Evolutionary conservation across 2,113 vertebrate species (phyloP), one percentile per base, ranked within the genome.

Genomic region (Pangasianodon hypophthalmus): DNA sequence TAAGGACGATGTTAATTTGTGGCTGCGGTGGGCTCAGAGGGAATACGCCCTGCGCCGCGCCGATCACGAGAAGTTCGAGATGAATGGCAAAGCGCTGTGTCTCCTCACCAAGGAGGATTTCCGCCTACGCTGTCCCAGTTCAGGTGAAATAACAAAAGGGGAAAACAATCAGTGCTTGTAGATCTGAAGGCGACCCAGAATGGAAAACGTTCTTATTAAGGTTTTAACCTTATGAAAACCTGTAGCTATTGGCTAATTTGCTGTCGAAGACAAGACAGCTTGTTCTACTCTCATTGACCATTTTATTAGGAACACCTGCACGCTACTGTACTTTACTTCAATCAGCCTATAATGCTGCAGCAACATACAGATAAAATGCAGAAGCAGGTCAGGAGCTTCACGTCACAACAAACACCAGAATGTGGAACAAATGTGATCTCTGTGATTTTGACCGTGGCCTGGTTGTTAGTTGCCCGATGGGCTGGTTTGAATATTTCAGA

Each of bases 61-160:
- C 0, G 93, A 96, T 0, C 93, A 94, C 41, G 95, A 93, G 14
- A 95, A 87, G 80, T 99, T 99, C 11, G 94, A 97, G 92, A 98
- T 98, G 98, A 98, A 98, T 0, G 97, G 98, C 73, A 97, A 96
- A 88, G 98, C 97, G 4, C 89, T 98, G 46, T 98, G 98, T 88
- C 96, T 98, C 89, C 97, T 99, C 93, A 98, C 98, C 90, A 99
- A 99, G 92, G 97, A 97, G 0, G 98, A 99, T 94, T 99, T 98
- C 95, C 96, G 97, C 87, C 90, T 95, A 46, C 96, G 98, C 54
- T 97, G 97, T n/a, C 98, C 97, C 0, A 96, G 95, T 92, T 98
- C 98, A 96, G 98, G 97, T 99, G 46, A 84, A 94, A 84, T 24
- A 32, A 83, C 32, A 83, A 11, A 6, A 26, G 7, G 24, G 60